Conservation (phyloP, 2,797 vertebrate species). For the Falco rusticolus region DNA sequence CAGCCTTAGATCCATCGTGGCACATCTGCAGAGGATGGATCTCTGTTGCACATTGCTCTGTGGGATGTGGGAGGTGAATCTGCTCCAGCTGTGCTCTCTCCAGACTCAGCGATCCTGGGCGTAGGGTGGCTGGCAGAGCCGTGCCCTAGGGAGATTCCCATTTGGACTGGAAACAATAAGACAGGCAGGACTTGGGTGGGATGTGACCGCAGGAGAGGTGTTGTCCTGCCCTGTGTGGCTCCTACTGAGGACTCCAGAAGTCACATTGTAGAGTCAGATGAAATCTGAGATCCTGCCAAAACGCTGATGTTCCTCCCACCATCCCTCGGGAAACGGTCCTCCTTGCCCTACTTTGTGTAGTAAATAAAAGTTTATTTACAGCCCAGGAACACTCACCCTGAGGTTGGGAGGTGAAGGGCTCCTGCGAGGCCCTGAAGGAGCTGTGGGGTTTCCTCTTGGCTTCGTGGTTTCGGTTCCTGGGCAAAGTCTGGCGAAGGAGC, state of each 20-base stretch:
- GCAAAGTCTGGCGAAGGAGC: neutral
- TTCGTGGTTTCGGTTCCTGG: neutral
- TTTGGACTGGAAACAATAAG: neutral
- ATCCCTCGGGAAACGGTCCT: neutral
- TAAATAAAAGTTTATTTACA: slow-evolving; percentile 51
- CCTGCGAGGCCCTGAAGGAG: neutral
- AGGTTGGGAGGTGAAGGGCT: slow-evolving; percentile 39
- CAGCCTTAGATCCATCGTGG: neutral
- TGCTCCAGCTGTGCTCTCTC: neutral
- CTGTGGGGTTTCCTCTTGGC: slow-evolving; percentile 23
- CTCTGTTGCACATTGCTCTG: fast-evolving
- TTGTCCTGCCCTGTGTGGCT: neutral
- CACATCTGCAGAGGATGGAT: neutral
- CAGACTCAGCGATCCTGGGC: neutral
- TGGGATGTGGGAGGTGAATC: neutral
- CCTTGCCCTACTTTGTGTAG: slow-evolving; percentile 31
- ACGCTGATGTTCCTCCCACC: neutral
- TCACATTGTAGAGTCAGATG: neutral
- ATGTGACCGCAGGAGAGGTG: neutral
- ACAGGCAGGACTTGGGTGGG: neutral
- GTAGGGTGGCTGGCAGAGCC: neutral
- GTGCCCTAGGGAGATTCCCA: neutral
- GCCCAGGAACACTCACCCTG: neutral
- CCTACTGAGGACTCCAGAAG: neutral
- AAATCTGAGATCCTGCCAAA: neutral